Evolutionary conservation across 2,113 vertebrate species (phyloP).

Genomic region (Cyanoramphus novaezelandiae): DNA sequence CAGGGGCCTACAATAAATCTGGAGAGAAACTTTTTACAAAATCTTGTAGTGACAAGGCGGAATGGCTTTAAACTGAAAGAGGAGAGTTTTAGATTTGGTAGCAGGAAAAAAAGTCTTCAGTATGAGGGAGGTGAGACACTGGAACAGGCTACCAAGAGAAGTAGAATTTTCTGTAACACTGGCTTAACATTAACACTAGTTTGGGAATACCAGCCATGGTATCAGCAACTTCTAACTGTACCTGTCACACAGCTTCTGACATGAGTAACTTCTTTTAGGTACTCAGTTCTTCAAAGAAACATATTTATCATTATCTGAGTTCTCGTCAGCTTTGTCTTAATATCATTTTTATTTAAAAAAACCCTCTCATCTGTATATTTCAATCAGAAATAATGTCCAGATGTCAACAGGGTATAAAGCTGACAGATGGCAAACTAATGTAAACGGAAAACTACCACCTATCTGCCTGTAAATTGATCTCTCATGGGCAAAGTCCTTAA

Average conservation of each 20-base stretch:
- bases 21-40: background rate
- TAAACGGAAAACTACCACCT: background rate
- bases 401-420: background rate
- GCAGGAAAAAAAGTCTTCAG: background rate
- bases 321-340: background rate
- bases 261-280: background rate
- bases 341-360: background rate
- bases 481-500: background rate
- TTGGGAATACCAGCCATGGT: background rate
- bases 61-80: background rate
- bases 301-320: background rate
- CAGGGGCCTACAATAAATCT: background rate
- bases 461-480: background rate
- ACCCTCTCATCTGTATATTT: background rate
- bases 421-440: conserved; percentile 6
- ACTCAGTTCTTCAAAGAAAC: background rate
- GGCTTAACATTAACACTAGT: background rate
- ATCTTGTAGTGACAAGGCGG: background rate
- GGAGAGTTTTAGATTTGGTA: background rate
- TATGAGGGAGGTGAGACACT: background rate
- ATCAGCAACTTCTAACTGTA: background rate
- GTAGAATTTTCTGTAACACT: background rate
- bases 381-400: background rate
- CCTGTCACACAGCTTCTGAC: background rate
- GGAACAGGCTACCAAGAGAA: background rate